phyloP scores from a whole-genome alignment of 2,113 vertebrate genomes.

The Struthio camelus region DNA sequence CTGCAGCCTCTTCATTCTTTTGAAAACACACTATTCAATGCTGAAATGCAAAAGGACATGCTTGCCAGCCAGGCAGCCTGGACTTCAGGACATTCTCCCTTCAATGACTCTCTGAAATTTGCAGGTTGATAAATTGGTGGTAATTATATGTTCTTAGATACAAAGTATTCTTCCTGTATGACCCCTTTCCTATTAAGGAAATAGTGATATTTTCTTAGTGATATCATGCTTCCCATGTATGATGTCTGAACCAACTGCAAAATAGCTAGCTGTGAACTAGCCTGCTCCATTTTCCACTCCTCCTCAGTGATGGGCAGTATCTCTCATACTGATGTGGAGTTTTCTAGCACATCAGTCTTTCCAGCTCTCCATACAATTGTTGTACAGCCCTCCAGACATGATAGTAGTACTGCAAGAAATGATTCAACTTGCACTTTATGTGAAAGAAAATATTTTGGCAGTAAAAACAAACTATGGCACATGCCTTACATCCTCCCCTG shows the following conservation, averaged over 20 bases:
- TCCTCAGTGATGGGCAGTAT: background rate
- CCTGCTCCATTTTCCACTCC: background rate
- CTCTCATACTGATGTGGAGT: background rate
- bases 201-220: too few species aligned
- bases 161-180: background rate
- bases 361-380: background rate
- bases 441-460: background rate
- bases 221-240: background rate
- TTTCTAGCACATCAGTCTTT: background rate
- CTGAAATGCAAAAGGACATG: background rate
- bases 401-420: background rate
- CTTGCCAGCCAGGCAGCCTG: background rate
- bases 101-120: background rate
- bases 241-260: background rate
- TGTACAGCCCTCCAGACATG: background rate
- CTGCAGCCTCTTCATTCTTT: background rate
- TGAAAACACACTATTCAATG: background rate
- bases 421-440: background rate
- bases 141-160: background rate
- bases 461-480: background rate
- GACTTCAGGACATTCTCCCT: background rate
- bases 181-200: background rate
- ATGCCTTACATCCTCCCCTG: background rate
- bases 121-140: background rate
- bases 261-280: background rate